phyloP scores from a whole-genome alignment of 2,113 vertebrate species.

The Xyrauchen texanus region DNA sequence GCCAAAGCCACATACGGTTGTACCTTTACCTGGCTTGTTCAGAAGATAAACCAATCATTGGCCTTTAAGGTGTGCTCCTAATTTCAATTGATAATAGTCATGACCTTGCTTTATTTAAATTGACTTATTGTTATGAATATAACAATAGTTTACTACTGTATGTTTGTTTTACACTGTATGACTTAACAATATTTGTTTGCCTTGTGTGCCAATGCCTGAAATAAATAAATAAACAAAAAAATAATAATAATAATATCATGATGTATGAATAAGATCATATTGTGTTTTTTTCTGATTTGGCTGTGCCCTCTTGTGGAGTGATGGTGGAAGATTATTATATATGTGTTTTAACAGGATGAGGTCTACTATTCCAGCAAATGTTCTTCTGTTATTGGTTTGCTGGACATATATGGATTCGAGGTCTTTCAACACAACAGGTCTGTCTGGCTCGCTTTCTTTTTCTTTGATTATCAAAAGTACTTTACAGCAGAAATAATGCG shows the following conservation, averaged over 20 bases:
- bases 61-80: slow-evolving; percentile 81
- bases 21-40: slow-evolving; percentile 93
- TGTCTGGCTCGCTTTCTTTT: no score
- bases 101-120: neutral
- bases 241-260: no score
- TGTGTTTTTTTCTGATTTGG: neutral
- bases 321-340: slow-evolving; percentile 1
- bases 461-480: no score
- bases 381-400: slow-evolving; percentile 87
- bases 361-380: slow-evolving; percentile 82
- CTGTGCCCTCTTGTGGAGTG: slow-evolving; percentile 35
- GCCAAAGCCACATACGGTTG: slow-evolving; percentile 91
- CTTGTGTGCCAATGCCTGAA: no score
- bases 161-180: no score
- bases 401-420: slow-evolving; percentile 98
- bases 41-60: slow-evolving; percentile 92
- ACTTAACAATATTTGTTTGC: no score
- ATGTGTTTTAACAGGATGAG: slow-evolving; percentile 75
- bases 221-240: no score
- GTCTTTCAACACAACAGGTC: slow-evolving; percentile 96
- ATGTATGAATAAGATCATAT: neutral
- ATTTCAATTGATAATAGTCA: neutral
- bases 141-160: no score
- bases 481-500: no score
- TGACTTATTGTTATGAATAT: neutral